phyloP scores from a whole-genome alignment of 2,113 vertebrate species.

The Notothenia rossii region DNA sequence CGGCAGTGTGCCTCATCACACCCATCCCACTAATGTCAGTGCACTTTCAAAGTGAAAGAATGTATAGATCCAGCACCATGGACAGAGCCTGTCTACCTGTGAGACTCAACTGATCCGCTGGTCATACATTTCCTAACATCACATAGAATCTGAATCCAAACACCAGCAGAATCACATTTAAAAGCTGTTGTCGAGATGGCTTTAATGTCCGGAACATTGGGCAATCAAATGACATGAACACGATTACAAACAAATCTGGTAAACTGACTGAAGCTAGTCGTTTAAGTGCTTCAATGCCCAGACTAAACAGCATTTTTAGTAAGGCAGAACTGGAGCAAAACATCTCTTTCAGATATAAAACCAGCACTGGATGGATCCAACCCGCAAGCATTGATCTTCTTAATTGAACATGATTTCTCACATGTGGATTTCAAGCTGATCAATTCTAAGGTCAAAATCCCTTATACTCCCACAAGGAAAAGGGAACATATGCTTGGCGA shows the following conservation, averaged over 20 bases:
- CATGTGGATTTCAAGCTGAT: constrained; percentile 5
- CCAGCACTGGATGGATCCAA: constrained; percentile 15
- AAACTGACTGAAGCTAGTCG: not conserved
- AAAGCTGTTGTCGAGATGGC: not conserved
- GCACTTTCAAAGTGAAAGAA: not conserved
- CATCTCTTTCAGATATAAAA: constrained; percentile 39
- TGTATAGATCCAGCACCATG: constrained; percentile 50
- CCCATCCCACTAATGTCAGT: not conserved
- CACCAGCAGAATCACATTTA: not conserved
- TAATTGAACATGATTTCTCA: constrained; percentile 53
- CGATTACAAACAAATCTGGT: not conserved
- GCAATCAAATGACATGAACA: not conserved
- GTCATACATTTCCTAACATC: not conserved
- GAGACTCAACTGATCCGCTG: not conserved
- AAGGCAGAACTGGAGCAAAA: constrained; percentile 21
- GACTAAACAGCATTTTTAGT: not conserved
- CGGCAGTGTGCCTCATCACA: no score
- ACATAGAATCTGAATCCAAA: not conserved
- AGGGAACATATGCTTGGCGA: constrained; percentile 54
- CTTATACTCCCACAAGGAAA: not conserved
- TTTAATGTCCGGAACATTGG: not conserved
- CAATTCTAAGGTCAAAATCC: not conserved
- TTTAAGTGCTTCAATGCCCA: constrained; percentile 10
- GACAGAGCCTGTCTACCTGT: constrained; percentile 46
- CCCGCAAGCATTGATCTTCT: constrained; percentile 24